Base-by-base conservation (phyloP, 64 coral and sea anemone genomes). In the Montipora foliosa region DNA sequence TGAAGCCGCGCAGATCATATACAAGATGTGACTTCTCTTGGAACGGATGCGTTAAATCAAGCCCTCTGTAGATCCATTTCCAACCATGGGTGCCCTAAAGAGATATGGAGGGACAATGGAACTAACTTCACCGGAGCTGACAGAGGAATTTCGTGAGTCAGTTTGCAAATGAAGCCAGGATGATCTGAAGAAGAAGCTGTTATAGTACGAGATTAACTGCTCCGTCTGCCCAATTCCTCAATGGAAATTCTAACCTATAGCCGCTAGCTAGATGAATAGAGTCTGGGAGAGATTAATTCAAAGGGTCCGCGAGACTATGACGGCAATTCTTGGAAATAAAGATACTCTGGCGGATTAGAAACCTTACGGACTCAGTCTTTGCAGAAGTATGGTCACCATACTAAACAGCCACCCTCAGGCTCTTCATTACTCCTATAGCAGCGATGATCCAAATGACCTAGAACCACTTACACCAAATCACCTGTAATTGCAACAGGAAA, bases 21-120 rank as follows among this genome's bases (percentile, higher is more conserved):
- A n/a, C 84, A 94, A 16, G 87, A 88, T 17, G 92, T 82, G 11
- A 78, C 84, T 16, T 94, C 85, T 1, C 19, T 94, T 24, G 74
- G 78, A 50, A 47, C 74, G 5, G 91, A 93, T 16, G 21, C 74
- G 20, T 93, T 93, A 8, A 86, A 87, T 15, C 77, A 81, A 83
- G 92, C 87, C 6, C 69, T 81, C 3, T n/a, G 66, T 0, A 60
- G 92, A 6, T 94, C 89, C 44, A 75, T 94, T 6, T 49, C 61
- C 5, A 24, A 52, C 4, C 59, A 82, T 22, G 73, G 91, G 13
- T 25, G 50, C 6, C 47, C 37, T 1, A 93, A 79, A 24, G 74
- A 93, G 70, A 87, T 93, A 19, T 93, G 91, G 73, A 75, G 66
- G 2, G 83, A 79, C 6, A 93, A 93, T 66, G 81, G 91, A 1